phyloP scores from a whole-genome alignment of 1,140 invertebrate species.

The Rhagoletis pomonella region DNA sequence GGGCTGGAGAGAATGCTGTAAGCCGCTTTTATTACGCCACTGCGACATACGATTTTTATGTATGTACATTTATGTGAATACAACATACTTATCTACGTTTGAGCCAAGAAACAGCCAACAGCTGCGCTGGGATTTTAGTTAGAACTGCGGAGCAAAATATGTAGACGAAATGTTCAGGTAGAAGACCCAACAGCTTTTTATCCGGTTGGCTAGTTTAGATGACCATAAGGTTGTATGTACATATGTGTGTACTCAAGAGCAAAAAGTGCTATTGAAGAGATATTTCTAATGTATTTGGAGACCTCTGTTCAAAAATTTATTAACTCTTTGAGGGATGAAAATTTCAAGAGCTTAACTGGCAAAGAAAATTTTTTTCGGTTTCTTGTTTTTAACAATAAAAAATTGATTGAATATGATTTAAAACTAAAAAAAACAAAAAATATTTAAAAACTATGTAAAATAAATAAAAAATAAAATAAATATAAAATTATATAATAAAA shows the following conservation, averaged over 20 bases:
- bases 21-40: slow-evolving; percentile 46
- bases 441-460: too few species aligned
- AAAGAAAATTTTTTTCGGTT: too few species aligned
- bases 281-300: neutral
- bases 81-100: neutral
- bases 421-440: too few species aligned
- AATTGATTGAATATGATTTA: too few species aligned
- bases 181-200: neutral
- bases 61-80: neutral
- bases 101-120: neutral
- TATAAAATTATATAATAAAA: too few species aligned
- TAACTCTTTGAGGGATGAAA: too few species aligned
- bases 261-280: neutral
- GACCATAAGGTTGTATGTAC: too few species aligned
- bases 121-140: slow-evolving; percentile 20
- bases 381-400: too few species aligned
- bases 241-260: neutral
- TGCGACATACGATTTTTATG: slow-evolving; percentile 43
- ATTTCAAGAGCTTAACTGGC: too few species aligned
- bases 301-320: too few species aligned
- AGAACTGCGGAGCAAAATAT: neutral
- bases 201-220: neutral
- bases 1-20: slow-evolving; percentile 14
- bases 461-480: too few species aligned
- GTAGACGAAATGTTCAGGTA: neutral